Conservation (phyloP, 2,113 vertebrate species). For the Ochotona curzoniae region DNA sequence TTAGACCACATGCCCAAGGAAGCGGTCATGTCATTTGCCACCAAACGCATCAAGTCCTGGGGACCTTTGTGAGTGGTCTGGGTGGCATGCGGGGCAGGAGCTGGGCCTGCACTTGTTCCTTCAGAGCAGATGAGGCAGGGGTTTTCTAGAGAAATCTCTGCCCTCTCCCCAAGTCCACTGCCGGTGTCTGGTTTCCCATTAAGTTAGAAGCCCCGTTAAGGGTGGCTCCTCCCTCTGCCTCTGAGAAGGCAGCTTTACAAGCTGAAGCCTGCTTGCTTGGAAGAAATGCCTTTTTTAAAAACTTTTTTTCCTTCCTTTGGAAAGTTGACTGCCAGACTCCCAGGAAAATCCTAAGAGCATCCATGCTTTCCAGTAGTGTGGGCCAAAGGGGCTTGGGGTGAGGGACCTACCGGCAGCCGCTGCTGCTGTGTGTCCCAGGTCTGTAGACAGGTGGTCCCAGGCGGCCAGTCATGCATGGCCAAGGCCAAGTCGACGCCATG, state of each 20-base stretch:
- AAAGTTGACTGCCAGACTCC: constrained; percentile 28
- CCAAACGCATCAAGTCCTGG: constrained; percentile 37
- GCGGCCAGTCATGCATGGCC: background rate
- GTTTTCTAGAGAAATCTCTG: background rate
- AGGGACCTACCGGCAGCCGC: too few species aligned
- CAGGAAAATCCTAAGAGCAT: background rate
- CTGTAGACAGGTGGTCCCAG: background rate
- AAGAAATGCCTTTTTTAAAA: constrained; percentile 35
- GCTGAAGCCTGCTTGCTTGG: background rate
- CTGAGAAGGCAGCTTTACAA: constrained; percentile 30
- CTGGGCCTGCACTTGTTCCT: background rate
- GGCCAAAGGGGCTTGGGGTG: background rate
- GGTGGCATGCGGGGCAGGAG: background rate
- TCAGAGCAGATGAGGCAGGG: background rate
- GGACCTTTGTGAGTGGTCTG: constrained; percentile 45
- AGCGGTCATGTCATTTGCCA: constrained; percentile 60
- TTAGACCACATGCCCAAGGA: constrained; percentile 63
- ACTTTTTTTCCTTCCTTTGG: background rate
- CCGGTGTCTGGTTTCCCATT: background rate
- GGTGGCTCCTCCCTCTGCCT: background rate
- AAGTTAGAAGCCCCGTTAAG: background rate
- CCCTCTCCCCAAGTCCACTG: background rate
- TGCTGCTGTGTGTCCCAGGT: background rate
- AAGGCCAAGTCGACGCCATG: accelerated
- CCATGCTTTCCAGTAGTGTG: background rate